A percentile compares a stretch with the other conserved stretches of the same genome.
phyloP scores from a whole-genome alignment of 1,140 invertebrate species.

The Liolophura sinensis region DNA sequence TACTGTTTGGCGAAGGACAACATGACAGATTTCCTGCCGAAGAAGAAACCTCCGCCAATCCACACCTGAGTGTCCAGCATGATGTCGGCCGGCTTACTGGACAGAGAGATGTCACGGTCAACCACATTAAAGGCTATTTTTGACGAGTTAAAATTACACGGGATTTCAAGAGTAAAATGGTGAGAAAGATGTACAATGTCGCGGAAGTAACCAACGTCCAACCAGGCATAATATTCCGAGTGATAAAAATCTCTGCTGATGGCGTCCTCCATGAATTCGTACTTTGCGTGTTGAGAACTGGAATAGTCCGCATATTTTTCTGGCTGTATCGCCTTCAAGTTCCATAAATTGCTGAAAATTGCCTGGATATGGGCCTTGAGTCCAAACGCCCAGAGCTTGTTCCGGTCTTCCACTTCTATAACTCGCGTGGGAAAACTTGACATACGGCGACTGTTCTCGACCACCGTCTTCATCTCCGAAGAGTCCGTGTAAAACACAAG shows the following conservation, averaged over 20 bases:
- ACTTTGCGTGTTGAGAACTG: constrained; percentile 33
- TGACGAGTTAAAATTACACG: constrained; percentile 17
- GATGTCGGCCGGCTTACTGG: no score
- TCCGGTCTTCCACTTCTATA: no score
- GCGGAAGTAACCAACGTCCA: constrained; percentile 42
- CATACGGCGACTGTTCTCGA: constrained; percentile 7
- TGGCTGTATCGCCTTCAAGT: constrained; percentile 36
- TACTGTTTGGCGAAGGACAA: no score
- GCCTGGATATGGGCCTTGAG: constrained; percentile 21
- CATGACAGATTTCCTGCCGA: no score
- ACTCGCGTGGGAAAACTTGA: no score
- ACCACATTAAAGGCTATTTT: constrained; percentile 15
- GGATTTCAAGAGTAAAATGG: no score
- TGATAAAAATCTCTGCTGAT: constrained; percentile 17
- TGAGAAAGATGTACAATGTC: constrained; percentile 16
- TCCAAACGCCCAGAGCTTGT: constrained; percentile 25
- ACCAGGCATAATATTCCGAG: constrained; percentile 32
- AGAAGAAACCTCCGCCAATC: no score
- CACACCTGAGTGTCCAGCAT: no score
- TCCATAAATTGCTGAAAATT: constrained; percentile 23
- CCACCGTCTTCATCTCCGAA: constrained; percentile 15
- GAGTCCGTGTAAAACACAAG: constrained; percentile 35
- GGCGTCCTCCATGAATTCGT: constrained; percentile 21
- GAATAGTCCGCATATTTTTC: constrained; percentile 34
- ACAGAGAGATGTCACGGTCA: no score